These are phyloP conservation scores for Probaryconus sp. DNA, from an alignment of 1,140 invertebrate species.

Conservation along the genomic window DNA sequence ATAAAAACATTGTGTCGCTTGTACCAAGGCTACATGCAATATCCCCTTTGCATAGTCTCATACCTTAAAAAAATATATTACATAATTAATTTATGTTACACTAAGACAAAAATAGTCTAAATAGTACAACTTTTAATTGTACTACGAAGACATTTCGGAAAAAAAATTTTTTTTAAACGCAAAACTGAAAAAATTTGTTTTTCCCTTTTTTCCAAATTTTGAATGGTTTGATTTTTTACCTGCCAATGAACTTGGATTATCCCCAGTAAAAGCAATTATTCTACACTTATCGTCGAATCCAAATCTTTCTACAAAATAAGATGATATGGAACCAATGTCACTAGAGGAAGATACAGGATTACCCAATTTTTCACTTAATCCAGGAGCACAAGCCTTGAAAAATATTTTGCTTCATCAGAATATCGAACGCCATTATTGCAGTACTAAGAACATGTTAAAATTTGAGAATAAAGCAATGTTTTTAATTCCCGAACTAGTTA, in stretches of 20 bases:
- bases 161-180: too few species aligned
- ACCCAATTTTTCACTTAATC: slow-evolving; percentile 85
- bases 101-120: too few species aligned
- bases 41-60: slow-evolving; percentile 88
- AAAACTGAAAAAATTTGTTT: neutral
- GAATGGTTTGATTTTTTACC: slow-evolving; percentile 79
- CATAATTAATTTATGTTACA: neutral
- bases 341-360: slow-evolving; percentile 83
- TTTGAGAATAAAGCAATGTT: slow-evolving; percentile 59
- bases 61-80: slow-evolving; percentile 79
- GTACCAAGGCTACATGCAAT: slow-evolving; percentile 94
- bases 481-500: slow-evolving; percentile 54
- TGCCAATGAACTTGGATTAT: slow-evolving; percentile 92
- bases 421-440: neutral
- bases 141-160: too few species aligned
- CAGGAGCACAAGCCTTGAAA: slow-evolving; percentile 82
- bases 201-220: too few species aligned
- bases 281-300: slow-evolving; percentile 88
- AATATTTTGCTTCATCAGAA: slow-evolving; percentile 5
- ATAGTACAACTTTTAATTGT: too few species aligned
- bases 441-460: slow-evolving; percentile 18
- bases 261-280: slow-evolving; percentile 94
- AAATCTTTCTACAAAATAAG: slow-evolving; percentile 91
- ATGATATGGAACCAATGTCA: slow-evolving; percentile 85
- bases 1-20: slow-evolving; percentile 94